Conservation (phyloP, 1,140 invertebrate species). For the Drosophila carrolli region DNA sequence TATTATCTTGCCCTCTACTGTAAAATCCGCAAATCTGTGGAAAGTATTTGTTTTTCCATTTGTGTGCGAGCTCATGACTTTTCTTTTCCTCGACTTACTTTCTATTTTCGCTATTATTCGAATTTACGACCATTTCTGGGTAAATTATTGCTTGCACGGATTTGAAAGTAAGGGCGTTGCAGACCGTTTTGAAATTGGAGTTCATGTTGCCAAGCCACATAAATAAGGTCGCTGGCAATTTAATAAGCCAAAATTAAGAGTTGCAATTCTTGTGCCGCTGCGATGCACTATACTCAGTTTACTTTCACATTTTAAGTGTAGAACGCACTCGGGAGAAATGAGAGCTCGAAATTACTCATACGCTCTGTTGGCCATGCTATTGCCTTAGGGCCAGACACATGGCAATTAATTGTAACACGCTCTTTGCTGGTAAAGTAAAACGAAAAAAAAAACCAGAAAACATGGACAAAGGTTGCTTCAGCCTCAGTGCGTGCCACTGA, state of each 20-base stretch:
- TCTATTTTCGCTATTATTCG: slow-evolving; percentile 56
- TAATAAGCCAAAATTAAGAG: slow-evolving; percentile 57
- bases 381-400: slow-evolving; percentile 25
- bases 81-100: slow-evolving; percentile 24
- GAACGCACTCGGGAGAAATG: slow-evolving; percentile 17
- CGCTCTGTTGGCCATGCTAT: slow-evolving; percentile 40
- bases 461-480: slow-evolving; percentile 40
- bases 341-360: slow-evolving; percentile 63
- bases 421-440: slow-evolving; percentile 35
- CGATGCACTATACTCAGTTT: not conserved
- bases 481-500: slow-evolving; percentile 65
- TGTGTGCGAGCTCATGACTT: slow-evolving; percentile 44
- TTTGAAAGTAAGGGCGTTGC: slow-evolving; percentile 43
- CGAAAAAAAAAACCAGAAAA: slow-evolving; percentile 18
- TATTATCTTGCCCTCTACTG: not conserved
- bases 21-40: slow-evolving; percentile 19
- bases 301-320: slow-evolving; percentile 1
- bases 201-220: slow-evolving; percentile 32
- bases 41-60: slow-evolving; percentile 45
- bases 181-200: slow-evolving; percentile 27
- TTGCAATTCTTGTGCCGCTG: slow-evolving; percentile 31
- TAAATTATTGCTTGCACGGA: slow-evolving; percentile 58
- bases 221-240: slow-evolving; percentile 58
- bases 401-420: slow-evolving; percentile 71
- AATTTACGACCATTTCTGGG: slow-evolving; percentile 65